phyloP scores from a whole-genome alignment of 2,888 invertebrate genomes.

The Pristionchus maxplancki region DNA sequence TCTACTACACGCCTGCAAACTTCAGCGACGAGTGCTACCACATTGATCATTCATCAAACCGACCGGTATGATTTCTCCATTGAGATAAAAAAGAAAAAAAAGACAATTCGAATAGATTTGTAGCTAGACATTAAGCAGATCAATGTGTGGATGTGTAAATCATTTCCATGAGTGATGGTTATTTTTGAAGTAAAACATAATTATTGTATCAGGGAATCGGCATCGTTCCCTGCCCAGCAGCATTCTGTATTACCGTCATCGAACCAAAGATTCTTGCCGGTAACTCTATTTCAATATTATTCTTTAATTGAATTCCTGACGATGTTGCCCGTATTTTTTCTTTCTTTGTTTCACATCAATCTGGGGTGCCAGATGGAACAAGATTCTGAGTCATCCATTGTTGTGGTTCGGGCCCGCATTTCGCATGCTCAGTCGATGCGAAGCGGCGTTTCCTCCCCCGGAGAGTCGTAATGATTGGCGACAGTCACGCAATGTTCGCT shows the following conservation, averaged over 20 bases:
- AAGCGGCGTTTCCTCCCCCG: slow-evolving; percentile 2
- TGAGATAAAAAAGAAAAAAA: not conserved
- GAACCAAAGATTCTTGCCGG: slow-evolving; percentile 74
- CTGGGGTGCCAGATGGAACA: not conserved
- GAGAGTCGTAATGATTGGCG: not conserved
- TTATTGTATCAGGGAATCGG: slow-evolving; percentile 70
- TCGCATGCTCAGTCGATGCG: not conserved
- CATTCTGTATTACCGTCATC: slow-evolving; percentile 75
- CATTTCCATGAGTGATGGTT: no score
- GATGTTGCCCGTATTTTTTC: no score
- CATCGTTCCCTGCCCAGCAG: slow-evolving; percentile 71
- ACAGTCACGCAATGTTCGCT: slow-evolving; percentile 24
- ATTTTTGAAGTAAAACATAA: no score
- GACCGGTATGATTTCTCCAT: not conserved
- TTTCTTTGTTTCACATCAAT: no score
- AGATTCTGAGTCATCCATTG: not conserved
- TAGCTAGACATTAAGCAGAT: no score
- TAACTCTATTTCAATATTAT: no score
- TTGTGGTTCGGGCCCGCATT: not conserved
- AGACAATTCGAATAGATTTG: no score
- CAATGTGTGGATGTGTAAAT: no score
- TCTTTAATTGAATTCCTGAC: not conserved
- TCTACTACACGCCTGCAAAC: slow-evolving; percentile 75
- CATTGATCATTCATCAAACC: slow-evolving; percentile 60
- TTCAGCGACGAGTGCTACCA: slow-evolving; percentile 75